phyloP scores from a whole-genome alignment of 2,797 vertebrate species.

The Pangasius larnaudii region DNA sequence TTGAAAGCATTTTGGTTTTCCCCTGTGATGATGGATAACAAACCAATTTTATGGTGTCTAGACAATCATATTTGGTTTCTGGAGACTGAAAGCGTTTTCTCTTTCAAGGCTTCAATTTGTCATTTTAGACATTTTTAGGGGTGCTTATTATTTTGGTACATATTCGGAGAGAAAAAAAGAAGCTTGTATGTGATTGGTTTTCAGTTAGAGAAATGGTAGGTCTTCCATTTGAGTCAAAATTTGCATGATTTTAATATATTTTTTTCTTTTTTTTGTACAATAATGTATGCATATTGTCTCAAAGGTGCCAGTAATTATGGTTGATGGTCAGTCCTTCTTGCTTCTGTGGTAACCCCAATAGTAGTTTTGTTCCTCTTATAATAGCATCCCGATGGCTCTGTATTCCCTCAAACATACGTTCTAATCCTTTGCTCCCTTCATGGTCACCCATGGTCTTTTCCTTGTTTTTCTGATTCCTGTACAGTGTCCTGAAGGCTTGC shows the following conservation, averaged over 20 bases:
- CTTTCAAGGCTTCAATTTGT: not conserved
- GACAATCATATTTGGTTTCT: conserved; percentile 3
- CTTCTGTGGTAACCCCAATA: not conserved
- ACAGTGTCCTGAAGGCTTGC: conserved; percentile 93
- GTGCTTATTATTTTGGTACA: not conserved
- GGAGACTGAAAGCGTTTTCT: not conserved
- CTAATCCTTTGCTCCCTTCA: not conserved
- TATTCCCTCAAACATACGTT: too few relatives aligned
- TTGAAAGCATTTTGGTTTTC: conserved; percentile 28
- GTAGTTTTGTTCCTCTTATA: not conserved
- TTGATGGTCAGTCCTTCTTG: not conserved
- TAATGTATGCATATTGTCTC: not conserved
- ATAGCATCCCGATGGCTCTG: not conserved
- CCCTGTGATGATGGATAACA: not conserved
- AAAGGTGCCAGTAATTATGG: not conserved
- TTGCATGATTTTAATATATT: not conserved
- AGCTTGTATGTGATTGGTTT: not conserved
- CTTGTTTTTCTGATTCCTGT: not conserved
- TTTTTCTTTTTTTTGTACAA: not conserved
- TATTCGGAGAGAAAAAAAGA: not conserved
- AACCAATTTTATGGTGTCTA: not conserved
- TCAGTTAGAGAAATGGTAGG: not conserved
- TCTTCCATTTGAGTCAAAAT: not conserved
- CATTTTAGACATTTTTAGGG: not conserved
- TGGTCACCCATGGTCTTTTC: conserved; percentile 6